Conservation (phyloP, 2,888 invertebrate species). For the Habrosyne pyritoides region DNA sequence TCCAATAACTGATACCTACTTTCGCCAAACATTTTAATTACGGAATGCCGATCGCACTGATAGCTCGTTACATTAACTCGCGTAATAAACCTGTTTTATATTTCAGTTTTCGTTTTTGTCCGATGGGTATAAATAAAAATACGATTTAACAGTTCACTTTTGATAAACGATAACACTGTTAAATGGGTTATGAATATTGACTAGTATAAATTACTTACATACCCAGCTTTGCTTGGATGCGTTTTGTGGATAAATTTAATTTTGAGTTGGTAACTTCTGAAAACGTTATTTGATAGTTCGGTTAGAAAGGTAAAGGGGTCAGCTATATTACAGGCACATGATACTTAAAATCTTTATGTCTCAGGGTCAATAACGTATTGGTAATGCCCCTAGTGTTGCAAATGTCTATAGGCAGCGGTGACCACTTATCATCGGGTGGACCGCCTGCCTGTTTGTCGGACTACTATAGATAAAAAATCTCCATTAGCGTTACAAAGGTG, state of each 20-base stretch:
- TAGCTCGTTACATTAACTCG: not conserved
- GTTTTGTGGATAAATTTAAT: not conserved
- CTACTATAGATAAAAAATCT: no score
- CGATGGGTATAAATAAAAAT: not conserved
- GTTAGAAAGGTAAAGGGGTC: no score
- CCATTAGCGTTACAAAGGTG: no score
- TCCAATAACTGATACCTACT: not conserved
- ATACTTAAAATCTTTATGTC: no score
- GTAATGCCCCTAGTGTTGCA: no score
- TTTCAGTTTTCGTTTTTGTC: not conserved
- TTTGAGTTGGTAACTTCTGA: not conserved
- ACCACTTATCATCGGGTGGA: no score
- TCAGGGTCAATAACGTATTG: no score
- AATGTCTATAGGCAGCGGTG: no score
- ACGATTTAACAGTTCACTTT: not conserved
- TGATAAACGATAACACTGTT: not conserved
- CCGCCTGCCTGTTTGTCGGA: no score
- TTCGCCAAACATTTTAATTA: not conserved
- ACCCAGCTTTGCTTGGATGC: not conserved
- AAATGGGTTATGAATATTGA: not conserved
- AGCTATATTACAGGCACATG: no score
- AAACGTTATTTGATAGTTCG: no score
- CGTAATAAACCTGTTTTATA: not conserved
- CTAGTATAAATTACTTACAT: not conserved
- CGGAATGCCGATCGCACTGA: not conserved